These are phyloP conservation scores for Mantis religiosa DNA, from an alignment of 2,888 invertebrate species.

Conservation along the genomic window DNA sequence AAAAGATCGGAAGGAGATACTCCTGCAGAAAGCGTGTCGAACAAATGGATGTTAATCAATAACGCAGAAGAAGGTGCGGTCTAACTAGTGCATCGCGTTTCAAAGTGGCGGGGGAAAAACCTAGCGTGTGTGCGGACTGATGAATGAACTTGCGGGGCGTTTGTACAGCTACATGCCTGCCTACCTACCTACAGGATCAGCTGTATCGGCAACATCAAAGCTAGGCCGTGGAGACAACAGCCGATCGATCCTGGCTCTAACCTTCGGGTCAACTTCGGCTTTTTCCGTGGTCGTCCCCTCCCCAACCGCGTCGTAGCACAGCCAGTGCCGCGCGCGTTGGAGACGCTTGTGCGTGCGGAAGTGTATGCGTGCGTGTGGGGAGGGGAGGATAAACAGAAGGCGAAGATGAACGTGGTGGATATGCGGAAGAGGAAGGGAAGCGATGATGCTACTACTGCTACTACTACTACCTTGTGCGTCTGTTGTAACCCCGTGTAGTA, in stretches of 20 bases:
- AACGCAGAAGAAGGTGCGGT: background rate
- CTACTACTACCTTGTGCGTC: background rate
- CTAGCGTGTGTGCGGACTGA: background rate
- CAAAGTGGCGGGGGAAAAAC: background rate
- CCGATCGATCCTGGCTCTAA: background rate
- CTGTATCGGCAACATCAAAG: background rate
- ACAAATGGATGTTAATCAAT: background rate
- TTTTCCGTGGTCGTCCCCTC: background rate
- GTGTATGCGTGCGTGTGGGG: background rate
- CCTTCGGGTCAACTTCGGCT: background rate
- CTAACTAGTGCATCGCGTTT: background rate
- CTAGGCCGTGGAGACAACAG: background rate
- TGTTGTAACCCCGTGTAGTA: background rate
- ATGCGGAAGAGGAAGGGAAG: background rate
- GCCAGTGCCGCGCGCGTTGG: background rate
- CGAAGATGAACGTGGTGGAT: background rate
- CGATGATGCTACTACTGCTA: background rate
- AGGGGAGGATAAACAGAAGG: background rate
- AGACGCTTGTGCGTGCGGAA: background rate
- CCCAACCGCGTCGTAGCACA: background rate
- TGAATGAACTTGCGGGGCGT: background rate
- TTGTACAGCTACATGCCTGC: background rate
- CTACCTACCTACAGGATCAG: constrained; percentile 6
- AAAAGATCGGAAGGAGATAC: background rate
- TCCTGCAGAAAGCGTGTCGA: background rate